phyloP scores from a whole-genome alignment of 2,888 invertebrate species.

The Congeria kusceri region DNA sequence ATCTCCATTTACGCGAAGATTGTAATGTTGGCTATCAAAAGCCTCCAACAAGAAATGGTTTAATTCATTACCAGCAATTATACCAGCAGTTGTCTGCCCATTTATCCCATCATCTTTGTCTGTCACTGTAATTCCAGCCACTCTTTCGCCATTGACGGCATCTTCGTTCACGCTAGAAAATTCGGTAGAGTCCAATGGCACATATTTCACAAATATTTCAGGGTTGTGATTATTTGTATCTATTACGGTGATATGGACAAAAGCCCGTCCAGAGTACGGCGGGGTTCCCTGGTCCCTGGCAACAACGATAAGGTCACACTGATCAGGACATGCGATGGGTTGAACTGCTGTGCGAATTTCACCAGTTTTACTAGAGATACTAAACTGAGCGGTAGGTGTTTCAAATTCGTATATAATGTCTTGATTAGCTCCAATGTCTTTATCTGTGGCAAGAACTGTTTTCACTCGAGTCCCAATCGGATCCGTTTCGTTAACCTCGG shows the following conservation, averaged over 20 bases:
- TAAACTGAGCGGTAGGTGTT: slow-evolving; percentile 91
- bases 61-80: slow-evolving; percentile 95
- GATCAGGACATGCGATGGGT: slow-evolving; percentile 84
- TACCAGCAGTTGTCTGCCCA: slow-evolving; percentile 92
- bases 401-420: slow-evolving; percentile 95
- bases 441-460: slow-evolving; percentile 97
- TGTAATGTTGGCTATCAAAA: slow-evolving; percentile 81
- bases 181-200: slow-evolving; percentile 86
- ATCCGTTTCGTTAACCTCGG: slow-evolving; percentile 96
- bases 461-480: slow-evolving; percentile 95
- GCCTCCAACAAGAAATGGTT: slow-evolving; percentile 95
- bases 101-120: slow-evolving; percentile 97
- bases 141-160: slow-evolving; percentile 94
- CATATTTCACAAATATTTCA: slow-evolving; percentile 86
- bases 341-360: slow-evolving; percentile 90
- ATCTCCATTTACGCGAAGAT: slow-evolving; percentile 92
- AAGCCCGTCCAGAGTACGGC: slow-evolving; percentile 90
- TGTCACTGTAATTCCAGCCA: slow-evolving; percentile 96
- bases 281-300: slow-evolving; percentile 97
- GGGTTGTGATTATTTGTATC: slow-evolving; percentile 84
- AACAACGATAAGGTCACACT: slow-evolving; percentile 97
- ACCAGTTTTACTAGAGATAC: slow-evolving; percentile 96
- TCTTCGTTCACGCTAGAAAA: slow-evolving; percentile 98
- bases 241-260: slow-evolving; percentile 79
- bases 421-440: slow-evolving; percentile 93